These are phyloP conservation scores for Vulpes lagopus DNA, from an alignment of 2,113 vertebrate genomes.

Conservation along the genomic window DNA sequence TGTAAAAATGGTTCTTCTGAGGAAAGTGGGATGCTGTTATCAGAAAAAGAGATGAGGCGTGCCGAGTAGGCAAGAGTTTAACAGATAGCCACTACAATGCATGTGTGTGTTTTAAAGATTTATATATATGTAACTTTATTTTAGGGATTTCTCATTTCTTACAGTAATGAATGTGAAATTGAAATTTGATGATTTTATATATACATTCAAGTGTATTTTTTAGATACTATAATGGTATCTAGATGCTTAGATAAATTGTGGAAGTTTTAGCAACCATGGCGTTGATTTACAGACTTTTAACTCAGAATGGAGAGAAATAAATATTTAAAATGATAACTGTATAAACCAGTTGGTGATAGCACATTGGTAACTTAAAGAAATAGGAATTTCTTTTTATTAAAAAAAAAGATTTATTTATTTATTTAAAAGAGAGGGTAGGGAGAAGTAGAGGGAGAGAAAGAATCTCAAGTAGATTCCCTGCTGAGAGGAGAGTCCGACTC, in stretches of 20 bases:
- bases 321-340: background rate
- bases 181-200: conserved; percentile 31
- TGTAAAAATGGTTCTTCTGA: background rate
- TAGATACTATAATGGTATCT: background rate
- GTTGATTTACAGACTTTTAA: background rate
- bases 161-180: background rate
- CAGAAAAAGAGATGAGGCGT: background rate
- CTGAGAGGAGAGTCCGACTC: background rate
- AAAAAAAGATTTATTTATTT: background rate
- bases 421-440: background rate
- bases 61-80: background rate
- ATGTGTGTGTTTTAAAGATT: background rate
- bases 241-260: background rate
- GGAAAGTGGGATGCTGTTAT: background rate
- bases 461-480: background rate
- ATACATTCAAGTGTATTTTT: background rate
- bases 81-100: background rate
- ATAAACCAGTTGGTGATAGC: background rate
- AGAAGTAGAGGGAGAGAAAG: background rate
- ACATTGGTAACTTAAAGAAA: background rate
- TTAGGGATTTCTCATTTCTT: conserved; percentile 21
- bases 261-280: conserved; percentile 10
- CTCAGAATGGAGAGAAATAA: conserved; percentile 37
- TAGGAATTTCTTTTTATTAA: conserved; percentile 32
- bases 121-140: background rate